Evolutionary conservation across 30 jellyfish, hydroid and myxozoan species (phyloP).

Genomic region (Nemopilema nomurai): DNA sequence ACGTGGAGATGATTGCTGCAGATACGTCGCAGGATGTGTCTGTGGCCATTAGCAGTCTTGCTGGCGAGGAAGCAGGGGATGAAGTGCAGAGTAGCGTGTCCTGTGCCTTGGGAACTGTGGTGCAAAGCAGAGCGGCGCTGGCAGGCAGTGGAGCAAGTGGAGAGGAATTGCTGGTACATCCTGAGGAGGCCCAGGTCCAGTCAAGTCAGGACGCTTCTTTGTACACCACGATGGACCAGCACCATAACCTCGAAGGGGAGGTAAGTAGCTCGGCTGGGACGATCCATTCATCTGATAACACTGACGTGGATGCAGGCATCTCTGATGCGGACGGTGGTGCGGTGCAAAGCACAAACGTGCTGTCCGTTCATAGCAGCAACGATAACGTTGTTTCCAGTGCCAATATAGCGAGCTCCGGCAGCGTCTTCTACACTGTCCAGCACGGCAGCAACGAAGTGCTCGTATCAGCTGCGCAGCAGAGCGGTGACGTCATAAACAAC

Average conservation of each 20-base stretch:
- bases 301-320: neutral
- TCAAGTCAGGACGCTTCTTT: constrained; percentile 50
- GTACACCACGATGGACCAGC: constrained; percentile 6
- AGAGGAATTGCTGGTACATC: neutral
- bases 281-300: neutral
- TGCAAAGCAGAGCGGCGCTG: constrained; percentile 33
- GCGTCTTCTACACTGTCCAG: constrained; percentile 15
- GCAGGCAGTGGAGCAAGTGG: constrained; percentile 2
- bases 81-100: constrained; percentile 66
- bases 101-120: constrained; percentile 14
- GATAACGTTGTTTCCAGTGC: constrained; percentile 5
- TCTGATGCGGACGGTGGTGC: constrained; percentile 17
- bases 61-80: constrained; percentile 6
- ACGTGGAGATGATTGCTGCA: constrained; percentile 72
- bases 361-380: neutral
- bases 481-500: neutral
- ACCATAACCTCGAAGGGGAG: constrained; percentile 44
- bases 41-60: neutral
- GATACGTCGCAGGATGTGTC: constrained; percentile 67
- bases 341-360: constrained; percentile 51
- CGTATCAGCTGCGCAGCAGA: constrained; percentile 42
- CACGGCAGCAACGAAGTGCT: constrained; percentile 16
- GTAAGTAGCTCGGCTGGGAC: constrained; percentile 70
- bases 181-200: constrained; percentile 40
- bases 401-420: constrained; percentile 11